Base-by-base conservation (phyloP, 2,888 invertebrate species). In the Rhingia campestris region DNA sequence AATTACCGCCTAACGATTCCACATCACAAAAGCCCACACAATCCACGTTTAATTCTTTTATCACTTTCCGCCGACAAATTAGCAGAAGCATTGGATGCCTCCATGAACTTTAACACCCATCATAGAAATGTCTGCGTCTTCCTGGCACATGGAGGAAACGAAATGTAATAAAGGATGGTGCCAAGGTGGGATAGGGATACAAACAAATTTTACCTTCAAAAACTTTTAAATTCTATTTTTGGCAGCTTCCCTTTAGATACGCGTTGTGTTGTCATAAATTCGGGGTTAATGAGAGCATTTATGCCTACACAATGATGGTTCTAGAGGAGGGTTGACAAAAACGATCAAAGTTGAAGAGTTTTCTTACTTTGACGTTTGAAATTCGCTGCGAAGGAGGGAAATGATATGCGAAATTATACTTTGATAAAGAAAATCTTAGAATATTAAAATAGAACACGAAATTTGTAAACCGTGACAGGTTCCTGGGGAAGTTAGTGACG, bases 31-130 rank as follows among this genome's bases (percentile, higher is more conserved):
- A 63, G 41, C 35, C 69, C 54, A 54, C 30, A 58, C 41, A 74
- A 63, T 22, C 61, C 74, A 61, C 39, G 56, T 74, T 47, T 32
- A 66, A 66, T 72, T 61, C 76, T 66, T 73, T 79, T 82, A 73
- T 64, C 73, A 73, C 56, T 67, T 73, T 74, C 82, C 79, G 63
- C 58, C 74, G 82, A 77, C 82, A 82, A 82, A 79, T 82, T 77
- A 82, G 82, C 69, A 67, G 37, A 37, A 59, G 32, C 41, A 10
- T 9, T 51, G 79, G 45, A 64, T 53, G 53, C 54, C 22, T 63
- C 47, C 54, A 7, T 39, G 51, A 43, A 66, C 32, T 30, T 9
- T 6, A 30, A 45, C 54, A 41, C 49, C 59, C 61, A 47, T 30
- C 49, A 22, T 30, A 39, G 4, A 35, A 33, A 10, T n/a, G 4